Evolutionary conservation across 2,888 invertebrate species (phyloP).

Genomic region (Alviniconcha strummeri): DNA sequence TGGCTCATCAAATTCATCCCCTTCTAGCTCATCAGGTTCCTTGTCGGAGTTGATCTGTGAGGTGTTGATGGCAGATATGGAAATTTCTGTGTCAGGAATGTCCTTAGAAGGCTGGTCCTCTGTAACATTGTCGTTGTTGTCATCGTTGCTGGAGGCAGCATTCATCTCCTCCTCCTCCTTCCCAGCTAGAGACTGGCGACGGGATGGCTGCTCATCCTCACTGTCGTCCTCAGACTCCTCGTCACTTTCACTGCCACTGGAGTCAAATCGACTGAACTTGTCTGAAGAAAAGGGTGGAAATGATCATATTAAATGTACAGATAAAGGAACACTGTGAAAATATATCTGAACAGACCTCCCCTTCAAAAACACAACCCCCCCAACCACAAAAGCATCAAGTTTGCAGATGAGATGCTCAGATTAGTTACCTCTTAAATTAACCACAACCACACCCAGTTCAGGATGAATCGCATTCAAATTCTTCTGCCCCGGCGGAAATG

Average conservation of each 20-base stretch:
- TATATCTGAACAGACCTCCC: not conserved
- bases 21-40: not conserved
- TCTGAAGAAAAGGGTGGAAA: constrained; percentile 41
- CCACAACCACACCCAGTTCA: no score
- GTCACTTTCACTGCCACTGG: constrained; percentile 53
- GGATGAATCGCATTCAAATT: no score
- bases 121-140: not conserved
- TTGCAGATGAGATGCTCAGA: no score
- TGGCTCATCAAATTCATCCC: constrained; percentile 21
- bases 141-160: not conserved
- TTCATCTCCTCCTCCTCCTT: constrained; percentile 23
- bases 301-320: not conserved
- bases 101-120: not conserved
- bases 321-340: not conserved
- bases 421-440: no score
- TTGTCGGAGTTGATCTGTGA: constrained; percentile 25
- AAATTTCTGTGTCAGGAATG: constrained; percentile 17
- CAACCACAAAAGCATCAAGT: not conserved
- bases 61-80: constrained; percentile 7
- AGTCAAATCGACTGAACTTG: constrained; percentile 60
- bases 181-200: constrained; percentile 22
- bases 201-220: constrained; percentile 31
- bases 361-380: not conserved
- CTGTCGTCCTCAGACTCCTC: constrained; percentile 50
- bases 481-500: no score